Evolutionary conservation across 2,797 vertebrate species (phyloP).

Genomic region (Mus minutoides): DNA sequence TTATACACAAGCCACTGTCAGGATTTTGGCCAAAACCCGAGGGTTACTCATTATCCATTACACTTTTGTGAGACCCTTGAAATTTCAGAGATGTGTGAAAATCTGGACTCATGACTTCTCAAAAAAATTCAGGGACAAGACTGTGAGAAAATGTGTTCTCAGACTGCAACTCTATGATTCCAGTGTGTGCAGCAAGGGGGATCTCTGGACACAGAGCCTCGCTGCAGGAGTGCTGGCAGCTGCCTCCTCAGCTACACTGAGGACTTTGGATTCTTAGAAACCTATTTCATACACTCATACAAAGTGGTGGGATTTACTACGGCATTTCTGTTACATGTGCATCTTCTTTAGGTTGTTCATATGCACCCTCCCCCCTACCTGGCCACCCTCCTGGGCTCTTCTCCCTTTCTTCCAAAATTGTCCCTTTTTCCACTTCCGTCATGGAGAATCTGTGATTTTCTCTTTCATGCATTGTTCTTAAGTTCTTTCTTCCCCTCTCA

Average conservation of each 20-base stretch:
- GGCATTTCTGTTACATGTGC: not conserved
- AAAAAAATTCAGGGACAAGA: too few species aligned
- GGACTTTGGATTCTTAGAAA: not conserved
- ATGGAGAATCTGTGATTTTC: not conserved
- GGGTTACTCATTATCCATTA: too few species aligned
- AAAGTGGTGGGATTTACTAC: not conserved
- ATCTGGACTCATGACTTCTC: not conserved
- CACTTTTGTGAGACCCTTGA: not conserved
- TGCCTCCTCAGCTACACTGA: not conserved
- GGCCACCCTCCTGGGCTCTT: too few species aligned
- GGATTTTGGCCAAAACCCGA: too few species aligned
- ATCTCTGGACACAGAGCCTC: not conserved
- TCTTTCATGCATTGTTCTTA: not conserved
- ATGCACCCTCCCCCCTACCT: too few species aligned
- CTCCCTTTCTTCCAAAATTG: not conserved
- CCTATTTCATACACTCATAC: not conserved
- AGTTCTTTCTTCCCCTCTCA: not conserved
- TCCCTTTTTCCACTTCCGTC: not conserved
- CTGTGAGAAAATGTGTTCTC: not conserved
- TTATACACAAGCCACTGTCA: not conserved
- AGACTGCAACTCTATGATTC: not conserved
- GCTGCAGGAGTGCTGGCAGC: not conserved
- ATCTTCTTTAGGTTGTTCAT: not conserved
- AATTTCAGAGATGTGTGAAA: not conserved
- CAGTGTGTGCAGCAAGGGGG: not conserved